A percentile compares a stretch with the other conserved stretches of the same genome.
phyloP scores from a whole-genome alignment of 2,888 invertebrate species.

The Tenthredo amoena region DNA sequence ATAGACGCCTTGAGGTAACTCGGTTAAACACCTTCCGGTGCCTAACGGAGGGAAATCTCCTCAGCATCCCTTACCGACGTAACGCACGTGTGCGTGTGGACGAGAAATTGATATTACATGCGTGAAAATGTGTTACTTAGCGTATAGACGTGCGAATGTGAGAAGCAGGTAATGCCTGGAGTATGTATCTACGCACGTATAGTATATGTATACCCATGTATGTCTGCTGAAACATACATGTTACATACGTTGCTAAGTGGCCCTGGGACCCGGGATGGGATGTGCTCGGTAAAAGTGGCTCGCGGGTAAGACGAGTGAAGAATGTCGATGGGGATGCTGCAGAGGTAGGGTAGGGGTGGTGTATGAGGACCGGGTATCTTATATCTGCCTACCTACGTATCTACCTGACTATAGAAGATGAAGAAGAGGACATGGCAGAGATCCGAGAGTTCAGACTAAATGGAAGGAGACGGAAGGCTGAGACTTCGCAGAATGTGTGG shows the following conservation, averaged over 20 bases:
- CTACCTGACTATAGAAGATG: background rate
- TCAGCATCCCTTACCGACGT: background rate
- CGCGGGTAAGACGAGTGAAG: conserved; percentile 20
- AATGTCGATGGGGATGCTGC: background rate
- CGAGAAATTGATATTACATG: background rate
- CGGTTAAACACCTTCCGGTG: conserved; percentile 29
- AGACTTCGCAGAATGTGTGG: background rate
- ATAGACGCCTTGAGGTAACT: conserved; percentile 46
- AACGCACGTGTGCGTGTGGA: background rate
- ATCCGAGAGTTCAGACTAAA: conserved; percentile 43
- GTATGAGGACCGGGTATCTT: background rate
- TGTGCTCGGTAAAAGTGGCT: conserved; percentile 39
- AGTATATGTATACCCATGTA: background rate
- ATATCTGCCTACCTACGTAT: background rate
- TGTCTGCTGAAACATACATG: too few species aligned
- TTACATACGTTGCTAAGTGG: conserved; percentile 12
- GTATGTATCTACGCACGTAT: background rate
- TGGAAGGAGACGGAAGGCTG: conserved; percentile 34
- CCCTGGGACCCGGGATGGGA: background rate
- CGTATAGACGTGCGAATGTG: background rate
- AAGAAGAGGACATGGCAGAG: background rate
- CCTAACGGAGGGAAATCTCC: background rate
- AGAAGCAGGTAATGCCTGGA: background rate
- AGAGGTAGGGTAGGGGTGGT: background rate
- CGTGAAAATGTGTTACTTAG: background rate